Base-by-base conservation (phyloP, 2,797 vertebrate genomes). In the Sebastes variabilis region DNA sequence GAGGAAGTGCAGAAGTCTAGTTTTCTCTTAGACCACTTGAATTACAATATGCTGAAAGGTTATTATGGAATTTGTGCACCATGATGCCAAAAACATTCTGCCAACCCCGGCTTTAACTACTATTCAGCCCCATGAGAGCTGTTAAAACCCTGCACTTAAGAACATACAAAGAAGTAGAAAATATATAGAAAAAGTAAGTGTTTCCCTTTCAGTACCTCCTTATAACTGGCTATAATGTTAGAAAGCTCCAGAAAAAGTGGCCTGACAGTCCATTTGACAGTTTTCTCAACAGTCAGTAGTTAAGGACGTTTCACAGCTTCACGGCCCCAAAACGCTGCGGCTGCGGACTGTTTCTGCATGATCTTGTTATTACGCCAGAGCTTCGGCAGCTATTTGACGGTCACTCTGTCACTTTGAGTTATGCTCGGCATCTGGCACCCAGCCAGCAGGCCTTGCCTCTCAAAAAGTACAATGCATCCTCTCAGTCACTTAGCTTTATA, bases 371-470 rank as follows among this genome's bases (percentile, higher is more conserved):
- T 88, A 88, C 91, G 91, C 87, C 58, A 9, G 64, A 85, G 81
- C 82, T 74, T 86, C 61, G 22, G 77, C 78, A 66, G 80, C 88
- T 82, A 84, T 94, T 93, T 92, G 84, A 92, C 90, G 86, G 85
- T 94, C 89, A 93, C 73, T 94, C 87, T 90, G 92, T 91, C 93
- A 92, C 83, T 93, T 75, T 92, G 84, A 93, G 91, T 94, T 91
- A 94, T 92, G 85, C 83, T 89, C 89, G 86, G 82, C 74, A 76
- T 90, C 90, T 93, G 90, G 93, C 88, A 70, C 55, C 61, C 71
- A 84, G 86, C 89, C 89, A 94, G 86, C 80, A 91, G 81, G 69
- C 88, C 75, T 34, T 52, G 80, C 85, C 84, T 91, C 75, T 91
- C 64, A 82, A 88, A 88, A 85, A 73, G 75, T 85, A 85, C 79